phyloP scores from a whole-genome alignment of 2,888 invertebrate species.

The Syritta pipiens region DNA sequence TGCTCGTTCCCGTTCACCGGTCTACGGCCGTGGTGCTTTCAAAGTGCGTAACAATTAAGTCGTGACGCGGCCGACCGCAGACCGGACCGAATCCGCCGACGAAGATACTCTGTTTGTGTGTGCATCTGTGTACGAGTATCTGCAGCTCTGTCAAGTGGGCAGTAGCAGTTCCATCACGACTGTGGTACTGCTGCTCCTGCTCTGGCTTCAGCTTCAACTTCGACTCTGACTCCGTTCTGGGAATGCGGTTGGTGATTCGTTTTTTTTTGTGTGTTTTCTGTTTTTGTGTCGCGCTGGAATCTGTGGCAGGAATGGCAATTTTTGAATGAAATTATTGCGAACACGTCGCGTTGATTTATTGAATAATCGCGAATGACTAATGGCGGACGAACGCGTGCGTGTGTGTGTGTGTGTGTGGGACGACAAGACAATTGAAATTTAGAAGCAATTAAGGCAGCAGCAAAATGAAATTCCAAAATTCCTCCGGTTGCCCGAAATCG shows the following conservation, averaged over 20 bases:
- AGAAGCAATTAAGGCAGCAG: constrained; percentile 68
- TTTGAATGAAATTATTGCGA: constrained; percentile 69
- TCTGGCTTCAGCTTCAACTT: constrained; percentile 17
- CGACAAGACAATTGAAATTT: constrained; percentile 61
- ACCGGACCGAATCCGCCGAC: constrained; percentile 35
- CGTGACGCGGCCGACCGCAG: constrained; percentile 62
- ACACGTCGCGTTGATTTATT: constrained; percentile 69
- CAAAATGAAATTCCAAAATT: constrained; percentile 57
- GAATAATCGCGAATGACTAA: constrained; percentile 68
- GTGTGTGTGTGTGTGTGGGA: background rate
- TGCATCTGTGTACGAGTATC: constrained; percentile 49
- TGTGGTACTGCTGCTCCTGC: constrained; percentile 37
- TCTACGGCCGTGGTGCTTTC: background rate
- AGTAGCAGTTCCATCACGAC: constrained; percentile 67
- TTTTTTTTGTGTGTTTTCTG: constrained; percentile 1
- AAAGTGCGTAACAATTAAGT: constrained; percentile 69
- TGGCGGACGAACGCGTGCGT: constrained; percentile 51
- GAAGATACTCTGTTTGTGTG: background rate
- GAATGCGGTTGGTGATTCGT: constrained; percentile 7
- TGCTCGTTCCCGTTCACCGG: background rate
- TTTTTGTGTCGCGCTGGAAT: background rate
- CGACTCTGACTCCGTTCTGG: no score
- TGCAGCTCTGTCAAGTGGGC: constrained; percentile 55
- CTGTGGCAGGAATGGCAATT: constrained; percentile 54
- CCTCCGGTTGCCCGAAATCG: constrained; percentile 39